Evolutionary conservation across 2,797 vertebrate species (phyloP).

Genomic region (Acanthurus lineatus): DNA sequence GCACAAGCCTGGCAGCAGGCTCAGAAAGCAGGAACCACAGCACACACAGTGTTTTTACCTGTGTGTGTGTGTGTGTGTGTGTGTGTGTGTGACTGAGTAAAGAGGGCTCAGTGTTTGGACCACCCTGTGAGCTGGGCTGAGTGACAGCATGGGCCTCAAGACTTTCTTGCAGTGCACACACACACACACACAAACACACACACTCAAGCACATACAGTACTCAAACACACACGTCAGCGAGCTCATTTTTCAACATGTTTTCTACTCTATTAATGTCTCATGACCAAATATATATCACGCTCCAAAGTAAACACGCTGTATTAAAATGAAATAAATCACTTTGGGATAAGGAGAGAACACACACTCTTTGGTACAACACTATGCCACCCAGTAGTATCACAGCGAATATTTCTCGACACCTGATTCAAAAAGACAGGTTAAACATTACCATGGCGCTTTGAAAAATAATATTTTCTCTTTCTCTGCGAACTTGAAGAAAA

Average conservation of each 20-base stretch:
- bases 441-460: constrained; percentile 38
- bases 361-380: constrained; percentile 37
- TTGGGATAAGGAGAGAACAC: constrained; percentile 59
- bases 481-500: constrained; percentile 27
- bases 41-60: constrained; percentile 2
- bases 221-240: constrained; percentile 70
- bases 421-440: constrained; percentile 56
- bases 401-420: constrained; percentile 37
- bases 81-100: constrained; percentile 67
- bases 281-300: constrained; percentile 81
- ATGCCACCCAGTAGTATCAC: constrained; percentile 67
- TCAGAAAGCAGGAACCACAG: constrained; percentile 13
- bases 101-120: constrained; percentile 86
- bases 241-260: constrained; percentile 83
- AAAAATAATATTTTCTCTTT: constrained; percentile 50
- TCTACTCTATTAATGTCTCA: constrained; percentile 84
- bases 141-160: constrained; percentile 82
- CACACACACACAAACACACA: constrained; percentile 46
- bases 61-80: constrained; percentile 28
- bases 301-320: constrained; percentile 80
- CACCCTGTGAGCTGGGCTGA: constrained; percentile 85
- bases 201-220: constrained; percentile 60
- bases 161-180: constrained; percentile 62
- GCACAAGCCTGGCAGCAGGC: constrained; percentile 52
- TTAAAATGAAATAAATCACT: constrained; percentile 82